phyloP scores from a whole-genome alignment of 2,888 invertebrate species.

The Drosophila cognata region DNA sequence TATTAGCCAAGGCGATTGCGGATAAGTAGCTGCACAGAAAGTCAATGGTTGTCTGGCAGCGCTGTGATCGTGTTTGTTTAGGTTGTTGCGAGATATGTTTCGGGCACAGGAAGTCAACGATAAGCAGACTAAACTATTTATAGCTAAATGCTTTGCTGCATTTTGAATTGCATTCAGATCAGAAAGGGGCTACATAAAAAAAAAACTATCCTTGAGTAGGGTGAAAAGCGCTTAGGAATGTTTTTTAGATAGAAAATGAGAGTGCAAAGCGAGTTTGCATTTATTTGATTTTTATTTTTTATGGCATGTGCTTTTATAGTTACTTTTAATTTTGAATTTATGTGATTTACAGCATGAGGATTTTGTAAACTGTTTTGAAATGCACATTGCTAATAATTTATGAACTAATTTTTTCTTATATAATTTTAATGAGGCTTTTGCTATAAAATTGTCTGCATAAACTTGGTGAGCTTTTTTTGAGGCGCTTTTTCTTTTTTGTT shows the following conservation, averaged over 20 bases:
- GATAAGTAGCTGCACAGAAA: constrained; percentile 35
- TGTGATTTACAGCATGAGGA: background rate
- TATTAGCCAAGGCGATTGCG: constrained; percentile 55
- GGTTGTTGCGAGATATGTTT: constrained; percentile 35
- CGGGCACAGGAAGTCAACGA: constrained; percentile 50
- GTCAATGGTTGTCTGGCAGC: constrained; percentile 14
- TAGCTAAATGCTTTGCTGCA: constrained; percentile 35
- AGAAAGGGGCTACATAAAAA: background rate
- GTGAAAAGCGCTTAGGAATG: background rate
- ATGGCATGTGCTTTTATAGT: background rate
- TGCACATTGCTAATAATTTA: background rate
- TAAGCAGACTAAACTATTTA: constrained; percentile 53
- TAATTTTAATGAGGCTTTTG: constrained; percentile 3
- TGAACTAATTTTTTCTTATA: background rate
- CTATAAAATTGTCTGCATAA: constrained; percentile 1
- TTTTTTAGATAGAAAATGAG: constrained; percentile 6
- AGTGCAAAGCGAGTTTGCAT: background rate
- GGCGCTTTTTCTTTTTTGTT: background rate
- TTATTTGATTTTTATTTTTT: background rate
- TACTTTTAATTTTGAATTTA: background rate
- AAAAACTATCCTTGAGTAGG: background rate
- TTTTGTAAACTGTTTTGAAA: background rate
- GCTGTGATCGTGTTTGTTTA: constrained; percentile 45
- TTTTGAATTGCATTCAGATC: constrained; percentile 22
- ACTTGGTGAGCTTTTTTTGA: background rate